phyloP scores from a whole-genome alignment of 2,797 vertebrate genomes.

The Okamejei kenojei region DNA sequence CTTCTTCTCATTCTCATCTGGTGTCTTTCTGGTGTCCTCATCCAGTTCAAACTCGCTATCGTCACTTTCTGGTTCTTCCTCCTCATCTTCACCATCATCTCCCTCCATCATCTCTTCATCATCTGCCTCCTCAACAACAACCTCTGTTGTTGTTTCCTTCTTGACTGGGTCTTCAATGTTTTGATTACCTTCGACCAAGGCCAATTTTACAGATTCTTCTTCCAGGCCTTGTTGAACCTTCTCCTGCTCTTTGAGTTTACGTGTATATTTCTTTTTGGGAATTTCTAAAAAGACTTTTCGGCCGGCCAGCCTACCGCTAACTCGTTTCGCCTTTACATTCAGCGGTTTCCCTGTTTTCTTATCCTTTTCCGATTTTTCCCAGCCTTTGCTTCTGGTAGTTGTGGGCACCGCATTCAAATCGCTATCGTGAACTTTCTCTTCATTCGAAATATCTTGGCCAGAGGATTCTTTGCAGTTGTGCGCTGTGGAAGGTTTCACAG shows the following conservation, averaged over 20 bases:
- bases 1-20: constrained; percentile 46
- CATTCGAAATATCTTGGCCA: background rate
- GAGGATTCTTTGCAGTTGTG: background rate
- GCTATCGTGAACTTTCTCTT: background rate
- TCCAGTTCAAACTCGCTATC: constrained; percentile 43
- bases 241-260: constrained; percentile 57
- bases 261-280: constrained; percentile 63
- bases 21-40: constrained; percentile 42
- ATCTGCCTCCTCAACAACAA: background rate
- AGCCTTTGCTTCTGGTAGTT: constrained; percentile 37
- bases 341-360: constrained; percentile 52
- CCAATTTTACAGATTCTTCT: constrained; percentile 39
- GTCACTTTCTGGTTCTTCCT: constrained; percentile 32
- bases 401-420: background rate
- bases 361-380: constrained; percentile 53
- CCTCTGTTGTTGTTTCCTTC: background rate
- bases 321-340: constrained; percentile 57
- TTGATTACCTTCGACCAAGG: background rate
- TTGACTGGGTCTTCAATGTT: background rate
- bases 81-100: constrained; percentile 42
- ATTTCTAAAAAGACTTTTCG: constrained; percentile 68
- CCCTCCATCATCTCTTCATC: constrained; percentile 31
- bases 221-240: constrained; percentile 42
- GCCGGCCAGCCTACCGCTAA: constrained; percentile 62
- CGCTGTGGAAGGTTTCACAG: background rate